Conservation (phyloP, 2,797 vertebrate genomes). For the Myotis pilosus region DNA sequence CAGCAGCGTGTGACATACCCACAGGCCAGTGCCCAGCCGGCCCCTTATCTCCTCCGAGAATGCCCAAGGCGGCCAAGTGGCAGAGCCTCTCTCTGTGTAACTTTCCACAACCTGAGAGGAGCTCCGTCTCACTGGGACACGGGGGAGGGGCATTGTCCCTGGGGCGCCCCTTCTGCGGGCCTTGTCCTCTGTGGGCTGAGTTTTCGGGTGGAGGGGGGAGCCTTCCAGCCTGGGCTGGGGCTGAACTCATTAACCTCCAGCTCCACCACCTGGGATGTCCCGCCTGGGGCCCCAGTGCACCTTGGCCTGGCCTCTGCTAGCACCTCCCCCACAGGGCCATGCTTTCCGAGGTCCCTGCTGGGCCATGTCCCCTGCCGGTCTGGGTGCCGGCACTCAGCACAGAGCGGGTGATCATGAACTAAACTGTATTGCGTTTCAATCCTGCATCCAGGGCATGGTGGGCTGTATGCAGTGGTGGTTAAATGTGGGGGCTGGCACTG, state of each 20-base stretch:
- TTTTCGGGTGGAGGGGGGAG: neutral
- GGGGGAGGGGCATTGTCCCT: neutral
- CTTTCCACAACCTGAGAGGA: neutral
- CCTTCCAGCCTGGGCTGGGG: neutral
- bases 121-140: accelerated
- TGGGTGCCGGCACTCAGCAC: neutral
- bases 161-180: neutral
- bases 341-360: neutral
- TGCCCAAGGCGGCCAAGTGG: neutral
- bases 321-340: neutral
- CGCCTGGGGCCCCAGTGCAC: accelerated
- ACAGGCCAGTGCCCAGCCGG: accelerated
- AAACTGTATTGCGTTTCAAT: neutral
- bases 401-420: neutral
- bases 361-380: neutral
- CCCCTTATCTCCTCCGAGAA: neutral
- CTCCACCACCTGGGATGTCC: neutral
- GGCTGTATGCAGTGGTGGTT: neutral
- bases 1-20: accelerated
- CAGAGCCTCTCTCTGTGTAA: neutral
- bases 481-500: neutral
- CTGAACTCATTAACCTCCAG: too few relatives aligned
- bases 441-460: too few relatives aligned
- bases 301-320: neutral
- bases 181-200: neutral